A percentile compares a stretch with the other conserved stretches of the same genome.
phyloP scores from a whole-genome alignment of 1,140 invertebrate genomes.

The Cylas formicarius region DNA sequence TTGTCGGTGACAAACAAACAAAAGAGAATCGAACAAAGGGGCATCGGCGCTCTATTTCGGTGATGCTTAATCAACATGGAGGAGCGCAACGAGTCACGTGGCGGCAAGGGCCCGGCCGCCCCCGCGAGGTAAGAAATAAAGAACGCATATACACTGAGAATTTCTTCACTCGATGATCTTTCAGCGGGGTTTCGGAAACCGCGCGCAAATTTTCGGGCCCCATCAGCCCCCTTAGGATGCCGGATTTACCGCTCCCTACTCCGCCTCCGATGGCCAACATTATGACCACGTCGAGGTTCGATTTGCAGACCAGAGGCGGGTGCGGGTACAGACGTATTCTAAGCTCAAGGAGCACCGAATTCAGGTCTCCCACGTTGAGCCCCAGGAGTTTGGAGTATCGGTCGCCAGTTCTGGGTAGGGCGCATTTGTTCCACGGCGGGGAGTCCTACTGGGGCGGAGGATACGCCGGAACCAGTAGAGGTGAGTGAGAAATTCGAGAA shows the following conservation, averaged over 20 bases:
- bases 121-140: slow-evolving; percentile 6
- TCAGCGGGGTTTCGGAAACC: slow-evolving; percentile 8
- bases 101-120: slow-evolving; percentile 12
- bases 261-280: slow-evolving; percentile 40
- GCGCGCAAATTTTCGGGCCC: slow-evolving; percentile 12
- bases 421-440: no score
- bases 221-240: slow-evolving; percentile 26
- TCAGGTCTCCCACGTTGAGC: slow-evolving; percentile 31
- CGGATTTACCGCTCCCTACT: slow-evolving; percentile 38
- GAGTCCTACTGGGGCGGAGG: no score
- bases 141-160: slow-evolving; percentile 7
- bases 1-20: not conserved
- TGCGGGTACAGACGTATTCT: slow-evolving; percentile 33
- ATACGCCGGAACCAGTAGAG: no score
- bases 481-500: no score
- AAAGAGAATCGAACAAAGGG: slow-evolving; percentile 3
- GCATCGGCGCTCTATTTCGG: not conserved
- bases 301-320: slow-evolving; percentile 25
- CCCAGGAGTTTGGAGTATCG: slow-evolving; percentile 19
- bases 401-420: no score
- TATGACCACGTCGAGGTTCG: slow-evolving; percentile 35
- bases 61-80: slow-evolving; percentile 17
- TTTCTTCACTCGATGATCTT: slow-evolving; percentile 10
- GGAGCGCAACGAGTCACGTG: slow-evolving; percentile 13
- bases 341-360: slow-evolving; percentile 29